These are phyloP conservation scores for Acholoe squamosa DNA, from an alignment of 2,888 invertebrate genomes.

Conservation along the genomic window DNA sequence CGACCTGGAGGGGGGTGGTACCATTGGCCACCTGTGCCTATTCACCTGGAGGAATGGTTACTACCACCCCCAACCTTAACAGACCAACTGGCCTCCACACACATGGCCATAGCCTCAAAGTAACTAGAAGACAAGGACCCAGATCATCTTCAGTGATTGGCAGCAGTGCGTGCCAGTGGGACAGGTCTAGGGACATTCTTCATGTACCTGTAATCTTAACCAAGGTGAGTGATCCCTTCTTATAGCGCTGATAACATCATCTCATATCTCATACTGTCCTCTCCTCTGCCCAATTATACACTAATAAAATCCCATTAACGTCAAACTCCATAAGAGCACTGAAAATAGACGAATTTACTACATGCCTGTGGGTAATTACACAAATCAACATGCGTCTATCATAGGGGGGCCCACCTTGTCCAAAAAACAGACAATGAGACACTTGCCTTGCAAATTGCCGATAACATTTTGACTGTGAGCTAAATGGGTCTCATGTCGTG, in stretches of 20 bases:
- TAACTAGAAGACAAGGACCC: background rate
- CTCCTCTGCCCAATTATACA: too few relatives aligned
- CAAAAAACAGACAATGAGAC: too few relatives aligned
- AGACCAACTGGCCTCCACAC: background rate
- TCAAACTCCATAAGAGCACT: too few relatives aligned
- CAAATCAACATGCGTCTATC: too few relatives aligned
- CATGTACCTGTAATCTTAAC: background rate
- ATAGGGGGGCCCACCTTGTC: too few relatives aligned
- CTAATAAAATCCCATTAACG: too few relatives aligned
- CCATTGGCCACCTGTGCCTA: background rate
- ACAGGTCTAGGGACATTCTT: background rate
- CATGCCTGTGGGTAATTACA: too few relatives aligned
- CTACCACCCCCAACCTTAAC: background rate
- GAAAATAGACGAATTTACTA: too few relatives aligned
- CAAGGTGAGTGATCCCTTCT: background rate
- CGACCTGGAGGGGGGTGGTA: background rate
- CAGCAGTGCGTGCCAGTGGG: background rate
- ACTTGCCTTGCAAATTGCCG: background rate
- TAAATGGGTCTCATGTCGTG: background rate
- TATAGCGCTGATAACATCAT: background rate
- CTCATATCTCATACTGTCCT: background rate
- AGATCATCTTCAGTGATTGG: slow-evolving; percentile 10
- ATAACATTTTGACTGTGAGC: background rate
- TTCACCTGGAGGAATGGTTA: slow-evolving; percentile 29
- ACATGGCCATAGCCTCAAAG: slow-evolving; percentile 12